Evolutionary conservation across 2,113 vertebrate species (phyloP), one percentile per base, ranked within the genome.

Genomic region (Pardalotus punctatus): DNA sequence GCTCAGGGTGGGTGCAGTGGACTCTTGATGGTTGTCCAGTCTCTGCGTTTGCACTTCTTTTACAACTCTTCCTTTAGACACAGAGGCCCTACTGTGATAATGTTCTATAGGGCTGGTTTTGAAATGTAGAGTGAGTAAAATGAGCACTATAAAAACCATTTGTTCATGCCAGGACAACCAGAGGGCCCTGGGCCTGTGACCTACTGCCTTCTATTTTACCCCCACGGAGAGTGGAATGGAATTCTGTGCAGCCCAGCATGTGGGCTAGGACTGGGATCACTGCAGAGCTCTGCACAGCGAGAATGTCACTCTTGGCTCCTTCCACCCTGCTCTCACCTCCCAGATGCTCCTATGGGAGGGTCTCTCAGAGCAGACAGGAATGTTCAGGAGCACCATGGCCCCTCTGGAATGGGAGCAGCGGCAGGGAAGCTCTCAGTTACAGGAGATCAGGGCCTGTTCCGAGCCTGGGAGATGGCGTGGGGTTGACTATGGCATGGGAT

Each of bases 401-500:
- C 38, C 0, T 2, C 76, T 9, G 40, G 81, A 54, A 61, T 0
- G 2, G 83, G 50, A 67, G 58, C 50, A 13, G 67, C 83, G 45
- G 76, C 36, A 33, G 19, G 36, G 56, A 66, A 50, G 12, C 78
- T 78, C 79, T 31, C 0, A 10, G 35, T 23, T 19, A 58, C 51
- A 35, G 12, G 29, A 71, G 73, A 58, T 20, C 9, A 42, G 56
- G 21, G 86, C 29, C 58, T 24, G 88, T 22, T 61, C 93, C 89
- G 8, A 53, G 91, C 27, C 93, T 67, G 65, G 88, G 91, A 84
- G 81, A 95, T 94, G 93, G 91, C 1, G 5, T 0, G 1, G 67
- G 93, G 45, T 76, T 92, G 83, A n/a, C 85, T 66, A 94, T 96
- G 94, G 91, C 76, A 94, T 97, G 97, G 89, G 96, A 97, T 97